Base-by-base conservation (phyloP, 2,797 vertebrate species). In the Hylomyscus alleni region DNA sequence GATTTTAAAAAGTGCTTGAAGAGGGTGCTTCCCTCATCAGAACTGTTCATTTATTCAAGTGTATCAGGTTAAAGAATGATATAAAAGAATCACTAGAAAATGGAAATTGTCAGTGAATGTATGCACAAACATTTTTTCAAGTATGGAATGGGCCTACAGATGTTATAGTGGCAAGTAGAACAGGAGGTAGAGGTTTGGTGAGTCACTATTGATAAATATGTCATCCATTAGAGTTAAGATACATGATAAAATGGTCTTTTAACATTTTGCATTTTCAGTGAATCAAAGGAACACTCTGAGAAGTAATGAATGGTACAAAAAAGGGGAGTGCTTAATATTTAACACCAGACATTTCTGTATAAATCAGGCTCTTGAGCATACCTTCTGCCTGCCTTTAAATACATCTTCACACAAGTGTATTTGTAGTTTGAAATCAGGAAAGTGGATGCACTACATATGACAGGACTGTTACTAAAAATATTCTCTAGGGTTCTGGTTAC, bases 401-500 rank as follows among this genome's bases (percentile, higher is more conserved):
- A 72, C 20, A 67, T 37, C 81, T 34, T 95, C 76, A 80, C 62
- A 62, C 82, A 89, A 81, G 92, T 37, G 81, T 65, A 75, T 62
- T 20, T 65, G 29, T 14, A 73, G 17, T 54, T 87, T 85, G 37
- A 92, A 47, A 91, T 93, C 78, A 78, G 50, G n/a, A 94, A 50
- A 90, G 82, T 67, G 91, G 80, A 90, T 88, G 60, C 83, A 84
- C 93, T 94, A 91, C 91, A 95, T 92, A 65, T 60, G 76, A 85
- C 89, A 91, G 52, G 69, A 50, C 80, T 77, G 60, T 82, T 95
- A 85, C 96, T 97, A 95, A 98, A 98, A 94, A 90, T 96, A 98
- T 47, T 44, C 47, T 78, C 65, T 29, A 72, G 37, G 40, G 90
- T 93, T 83, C 96, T 93, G 94, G 78, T 84, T 92, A 44, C 58